Base-by-base conservation (phyloP, 2,888 invertebrate genomes). In the Apamea monoglypha region DNA sequence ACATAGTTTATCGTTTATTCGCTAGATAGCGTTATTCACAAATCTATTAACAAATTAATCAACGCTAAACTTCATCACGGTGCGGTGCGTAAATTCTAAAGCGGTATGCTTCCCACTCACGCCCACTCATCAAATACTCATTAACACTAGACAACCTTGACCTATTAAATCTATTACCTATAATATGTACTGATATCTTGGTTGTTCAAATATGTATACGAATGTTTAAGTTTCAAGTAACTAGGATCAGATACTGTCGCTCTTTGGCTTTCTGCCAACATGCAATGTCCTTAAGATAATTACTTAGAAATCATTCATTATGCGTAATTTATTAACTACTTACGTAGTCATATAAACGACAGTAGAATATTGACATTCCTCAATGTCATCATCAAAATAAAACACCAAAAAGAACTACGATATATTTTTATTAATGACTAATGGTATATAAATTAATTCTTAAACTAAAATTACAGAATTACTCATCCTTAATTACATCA, bases 81-180 rank as follows among this genome's bases (percentile, higher is more conserved):
- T 78, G 25, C 56, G 59, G 67, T 78, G 25, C 36, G 76, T 83
- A 82, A 75, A 87, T 88, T 85, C 88, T 70, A 21, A 68, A 80
- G 67, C 47, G 36, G 67, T 78, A 66, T 61, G 56, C 86, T 56
- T 81, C 84, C 88, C 80, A 87, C 86, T 74, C 69, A 83, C 85
- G 64, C 88, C 88, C 80, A 86, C 88, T 61, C 74, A 71, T 64
- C 50, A 36, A 69, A 76, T 76, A 80, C 75, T 81, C 75, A 82
- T 83, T 83, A 83, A 67, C 63, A 80, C 69, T n/a, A n/a, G 14
- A 25, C 66, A 78, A 81, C 91, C 91, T 90, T 91, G 91, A 88
- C 91, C 88, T 85, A 91, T 84, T 84, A 71, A 85, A 80, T 76
- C 64, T 44, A 68, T 32, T 75, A 67, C 36, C 29, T 53, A 56